These are phyloP conservation scores for Mamestra brassicae DNA, from an alignment of 2,888 invertebrate species.

Conservation along the genomic window DNA sequence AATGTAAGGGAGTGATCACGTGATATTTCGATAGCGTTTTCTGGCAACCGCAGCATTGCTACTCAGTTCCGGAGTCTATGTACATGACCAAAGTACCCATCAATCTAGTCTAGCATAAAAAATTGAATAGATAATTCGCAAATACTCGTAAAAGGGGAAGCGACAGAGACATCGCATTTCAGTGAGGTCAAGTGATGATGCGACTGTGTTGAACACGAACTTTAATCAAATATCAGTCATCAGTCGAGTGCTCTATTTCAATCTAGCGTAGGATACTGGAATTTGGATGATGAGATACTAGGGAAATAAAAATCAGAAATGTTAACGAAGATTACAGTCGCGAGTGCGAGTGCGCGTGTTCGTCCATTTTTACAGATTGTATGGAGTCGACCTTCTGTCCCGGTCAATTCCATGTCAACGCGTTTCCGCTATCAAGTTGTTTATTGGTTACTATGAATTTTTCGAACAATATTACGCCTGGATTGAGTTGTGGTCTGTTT, in stretches of 20 bases:
- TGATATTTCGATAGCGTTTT: too few relatives aligned
- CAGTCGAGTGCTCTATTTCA: background rate
- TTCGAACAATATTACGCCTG: conserved; percentile 44
- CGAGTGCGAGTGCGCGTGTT: background rate
- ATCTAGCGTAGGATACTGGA: too few relatives aligned
- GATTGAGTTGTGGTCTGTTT: conserved; percentile 47
- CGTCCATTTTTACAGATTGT: background rate
- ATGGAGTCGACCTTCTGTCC: background rate
- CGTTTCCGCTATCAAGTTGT: conserved; percentile 53
- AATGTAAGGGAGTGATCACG: too few relatives aligned
- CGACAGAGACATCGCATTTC: too few relatives aligned
- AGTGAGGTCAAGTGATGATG: too few relatives aligned
- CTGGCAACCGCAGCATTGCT: too few relatives aligned
- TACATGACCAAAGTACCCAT: too few relatives aligned
- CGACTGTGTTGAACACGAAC: too few relatives aligned
- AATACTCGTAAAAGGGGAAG: too few relatives aligned
- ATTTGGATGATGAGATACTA: background rate
- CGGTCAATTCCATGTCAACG: background rate
- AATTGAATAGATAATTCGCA: too few relatives aligned
- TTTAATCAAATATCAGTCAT: background rate
- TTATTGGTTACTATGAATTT: conserved; percentile 64
- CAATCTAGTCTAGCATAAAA: too few relatives aligned
- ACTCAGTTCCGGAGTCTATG: too few relatives aligned
- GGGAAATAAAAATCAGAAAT: background rate
- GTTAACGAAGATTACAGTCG: background rate